These are phyloP conservation scores for Okapia johnstoni DNA, from an alignment of 2,113 vertebrate species.

Conservation along the genomic window DNA sequence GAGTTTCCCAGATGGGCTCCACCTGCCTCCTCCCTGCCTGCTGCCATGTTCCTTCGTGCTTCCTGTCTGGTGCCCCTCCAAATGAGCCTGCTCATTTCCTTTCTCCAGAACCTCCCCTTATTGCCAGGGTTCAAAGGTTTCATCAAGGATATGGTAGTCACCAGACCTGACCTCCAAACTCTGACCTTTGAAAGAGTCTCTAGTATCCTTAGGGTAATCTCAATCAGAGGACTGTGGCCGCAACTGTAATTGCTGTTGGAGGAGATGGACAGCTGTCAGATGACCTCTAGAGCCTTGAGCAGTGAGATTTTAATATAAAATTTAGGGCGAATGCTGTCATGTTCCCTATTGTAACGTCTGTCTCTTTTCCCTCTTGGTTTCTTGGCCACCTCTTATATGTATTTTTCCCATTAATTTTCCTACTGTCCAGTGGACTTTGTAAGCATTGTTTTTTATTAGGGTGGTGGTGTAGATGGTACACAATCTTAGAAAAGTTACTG, in stretches of 20 bases:
- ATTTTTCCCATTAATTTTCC: background rate
- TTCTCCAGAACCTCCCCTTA: background rate
- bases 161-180: background rate
- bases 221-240: background rate
- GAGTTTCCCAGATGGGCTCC: background rate
- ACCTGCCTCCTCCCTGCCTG: background rate
- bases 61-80: slow-evolving; percentile 15
- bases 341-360: too few relatives aligned
- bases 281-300: background rate
- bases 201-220: background rate
- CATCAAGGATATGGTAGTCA: background rate
- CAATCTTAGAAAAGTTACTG: background rate
- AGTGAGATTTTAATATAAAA: background rate
- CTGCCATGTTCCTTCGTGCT: background rate
- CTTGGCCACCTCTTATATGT: background rate
- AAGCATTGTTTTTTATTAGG: background rate
- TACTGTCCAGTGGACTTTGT: background rate
- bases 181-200: background rate
- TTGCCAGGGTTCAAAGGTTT: background rate
- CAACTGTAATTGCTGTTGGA: background rate
- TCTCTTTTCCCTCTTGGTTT: background rate
- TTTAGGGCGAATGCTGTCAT: background rate
- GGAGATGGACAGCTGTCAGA: background rate
- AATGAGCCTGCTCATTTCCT: background rate
- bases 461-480: background rate